Evolutionary conservation across 2,888 invertebrate genomes (phyloP).

Genomic region (Mythimna albipuncta): DNA sequence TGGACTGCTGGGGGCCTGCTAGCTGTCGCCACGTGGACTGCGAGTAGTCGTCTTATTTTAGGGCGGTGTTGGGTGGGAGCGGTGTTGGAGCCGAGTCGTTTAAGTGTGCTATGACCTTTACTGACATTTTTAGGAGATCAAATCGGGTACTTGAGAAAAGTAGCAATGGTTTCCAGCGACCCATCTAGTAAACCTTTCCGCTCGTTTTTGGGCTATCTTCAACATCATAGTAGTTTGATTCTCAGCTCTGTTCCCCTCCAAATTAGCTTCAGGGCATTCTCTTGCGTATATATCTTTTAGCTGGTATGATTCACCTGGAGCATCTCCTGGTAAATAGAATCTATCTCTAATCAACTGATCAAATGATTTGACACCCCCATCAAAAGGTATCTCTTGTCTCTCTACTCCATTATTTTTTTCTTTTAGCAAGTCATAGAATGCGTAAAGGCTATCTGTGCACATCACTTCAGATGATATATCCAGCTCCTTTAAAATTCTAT

Average conservation of each 20-base stretch:
- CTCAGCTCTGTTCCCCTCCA: background rate
- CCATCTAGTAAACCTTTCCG: background rate
- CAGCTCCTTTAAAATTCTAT: background rate
- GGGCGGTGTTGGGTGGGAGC: no score
- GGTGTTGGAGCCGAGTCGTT: no score
- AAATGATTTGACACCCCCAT: background rate
- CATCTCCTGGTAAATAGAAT: accelerated
- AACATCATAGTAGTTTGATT: constrained; percentile 3
- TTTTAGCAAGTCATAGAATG: constrained; percentile 4
- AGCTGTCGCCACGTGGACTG: no score
- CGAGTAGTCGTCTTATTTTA: no score
- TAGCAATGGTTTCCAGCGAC: background rate
- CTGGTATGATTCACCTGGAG: background rate
- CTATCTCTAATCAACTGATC: accelerated
- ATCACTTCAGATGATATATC: background rate
- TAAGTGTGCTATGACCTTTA: no score
- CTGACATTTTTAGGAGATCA: no score
- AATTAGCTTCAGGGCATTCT: background rate
- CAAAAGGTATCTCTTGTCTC: no score
- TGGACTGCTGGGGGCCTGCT: no score
- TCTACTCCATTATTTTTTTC: background rate
- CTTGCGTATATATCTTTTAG: background rate
- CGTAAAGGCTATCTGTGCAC: background rate
- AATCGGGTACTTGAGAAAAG: background rate
- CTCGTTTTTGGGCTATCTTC: background rate